Percentiles rank a stretch among this genome's conserved stretches.
phyloP scores from a whole-genome alignment of 2,113 vertebrate genomes.

The Nyctibius bracteatus region DNA sequence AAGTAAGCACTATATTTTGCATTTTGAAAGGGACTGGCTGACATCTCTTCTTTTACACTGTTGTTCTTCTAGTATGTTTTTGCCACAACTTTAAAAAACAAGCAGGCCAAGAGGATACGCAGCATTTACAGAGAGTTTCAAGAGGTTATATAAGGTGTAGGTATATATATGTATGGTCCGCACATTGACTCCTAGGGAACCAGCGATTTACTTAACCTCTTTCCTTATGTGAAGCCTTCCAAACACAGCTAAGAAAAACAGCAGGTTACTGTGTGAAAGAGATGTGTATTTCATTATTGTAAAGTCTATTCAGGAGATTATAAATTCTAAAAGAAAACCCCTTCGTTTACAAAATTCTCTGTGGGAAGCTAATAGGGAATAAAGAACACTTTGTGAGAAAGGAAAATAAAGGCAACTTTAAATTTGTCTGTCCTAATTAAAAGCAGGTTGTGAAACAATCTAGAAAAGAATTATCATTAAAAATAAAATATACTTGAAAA shows the following conservation, averaged over 20 bases:
- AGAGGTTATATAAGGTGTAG: neutral
- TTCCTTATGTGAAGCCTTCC: neutral
- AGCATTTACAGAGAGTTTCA: neutral
- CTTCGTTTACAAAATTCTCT: conserved; percentile 53
- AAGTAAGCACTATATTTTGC: neutral
- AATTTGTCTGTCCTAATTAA: conserved; percentile 52
- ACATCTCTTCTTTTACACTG: neutral
- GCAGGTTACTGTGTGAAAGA: neutral
- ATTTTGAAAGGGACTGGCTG: neutral
- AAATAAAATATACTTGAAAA: conserved; percentile 11
- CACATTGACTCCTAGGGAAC: neutral
- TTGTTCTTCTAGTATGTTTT: neutral
- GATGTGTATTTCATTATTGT: conserved; percentile 12
- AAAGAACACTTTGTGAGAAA: conserved; percentile 38
- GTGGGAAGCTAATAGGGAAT: conserved; percentile 50
- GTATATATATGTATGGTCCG: neutral
- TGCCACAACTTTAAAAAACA: neutral
- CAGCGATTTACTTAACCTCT: neutral
- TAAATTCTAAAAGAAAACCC: conserved; percentile 47
- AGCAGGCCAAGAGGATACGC: neutral
- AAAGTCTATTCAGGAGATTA: conserved; percentile 42
- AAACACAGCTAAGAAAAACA: conserved; percentile 41
- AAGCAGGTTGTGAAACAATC: neutral
- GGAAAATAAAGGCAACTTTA: conserved; percentile 18
- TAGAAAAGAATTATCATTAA: neutral